Base-by-base conservation (phyloP, 1,140 invertebrate species). In the Drosophila baimaii region DNA sequence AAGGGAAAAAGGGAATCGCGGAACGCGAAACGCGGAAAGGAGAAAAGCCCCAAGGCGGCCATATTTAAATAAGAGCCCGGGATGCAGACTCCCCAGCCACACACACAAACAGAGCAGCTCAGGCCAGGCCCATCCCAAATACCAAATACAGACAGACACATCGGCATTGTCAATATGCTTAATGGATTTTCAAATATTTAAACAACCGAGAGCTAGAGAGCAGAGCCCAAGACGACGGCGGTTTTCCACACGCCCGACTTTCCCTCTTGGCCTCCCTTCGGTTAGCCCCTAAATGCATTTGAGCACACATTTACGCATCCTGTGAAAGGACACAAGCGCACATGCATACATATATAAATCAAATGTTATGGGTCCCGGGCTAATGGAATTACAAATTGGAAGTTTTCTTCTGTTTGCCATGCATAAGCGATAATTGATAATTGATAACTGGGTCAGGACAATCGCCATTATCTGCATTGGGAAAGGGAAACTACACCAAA, bases 161-260 rank as follows among this genome's bases (percentile, higher is more conserved):
- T 66, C 59, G 84, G 46, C 85, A 90, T 84, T 89, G 84, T 89
- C 84, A 89, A 89, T 90, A 89, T 90, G 81, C 85, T 89, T 89
- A 89, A 89, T 89, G 84, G 84, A 90, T 89, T 90, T 90, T 89
- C 84, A 89, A 89, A 89, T 89, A 89, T 89, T 89, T 84, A 89
- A 85, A 90, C 85, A 90, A 82, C 52, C 51, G 33, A 52, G 47
- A 70, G 49, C 56, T 43, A 46, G 52, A 79, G 59, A 79, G 49
- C 46, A 58, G 55, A 75, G 49, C 46, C 62, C 56, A 46, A 55
- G 68, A 83, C 61, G 61, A 47, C 65, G 62, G 75, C 58, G 83
- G 82, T 66, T 79, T 55, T 49, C 55, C 58, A 29, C 68, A 49
- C n/a, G 29, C 15, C 31, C 8, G 9, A 10, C 10, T 29, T 35